These are phyloP conservation scores for Anoura caudifer DNA, from an alignment of 2,113 vertebrate species.

Conservation along the genomic window DNA sequence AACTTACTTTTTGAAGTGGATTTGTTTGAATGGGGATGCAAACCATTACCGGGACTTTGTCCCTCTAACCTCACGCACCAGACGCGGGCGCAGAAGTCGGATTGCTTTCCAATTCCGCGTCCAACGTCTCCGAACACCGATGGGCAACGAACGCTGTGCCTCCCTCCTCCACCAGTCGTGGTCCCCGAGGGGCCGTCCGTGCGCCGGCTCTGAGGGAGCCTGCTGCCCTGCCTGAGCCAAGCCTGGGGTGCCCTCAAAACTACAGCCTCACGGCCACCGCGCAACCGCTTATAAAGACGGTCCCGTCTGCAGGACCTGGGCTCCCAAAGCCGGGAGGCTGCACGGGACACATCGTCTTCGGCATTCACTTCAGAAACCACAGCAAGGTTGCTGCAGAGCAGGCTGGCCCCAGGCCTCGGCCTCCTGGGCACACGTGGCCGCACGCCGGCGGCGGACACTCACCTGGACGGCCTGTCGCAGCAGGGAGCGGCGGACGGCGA, in stretches of 20 bases:
- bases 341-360: not conserved
- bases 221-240: no score
- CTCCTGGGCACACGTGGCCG: accelerated
- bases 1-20: not conserved
- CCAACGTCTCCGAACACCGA: not conserved
- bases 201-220: no score
- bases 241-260: no score
- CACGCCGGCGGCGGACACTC: slow-evolving; percentile 45
- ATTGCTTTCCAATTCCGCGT: not conserved
- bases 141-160: not conserved
- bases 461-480: slow-evolving; percentile 75
- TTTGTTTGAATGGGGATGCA: not conserved
- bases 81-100: not conserved
- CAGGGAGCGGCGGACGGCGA: slow-evolving; percentile 45
- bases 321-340: no score
- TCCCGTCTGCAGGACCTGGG: no score
- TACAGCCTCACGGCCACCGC: not conserved
- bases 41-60: not conserved
- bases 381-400: not conserved
- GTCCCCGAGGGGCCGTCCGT: not conserved
- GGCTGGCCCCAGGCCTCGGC: accelerated
- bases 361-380: not conserved
- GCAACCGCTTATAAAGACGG: accelerated
- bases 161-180: accelerated
- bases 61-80: not conserved